Base-by-base conservation (phyloP, 2,113 vertebrate genomes). In the Peromyscus maniculatus region DNA sequence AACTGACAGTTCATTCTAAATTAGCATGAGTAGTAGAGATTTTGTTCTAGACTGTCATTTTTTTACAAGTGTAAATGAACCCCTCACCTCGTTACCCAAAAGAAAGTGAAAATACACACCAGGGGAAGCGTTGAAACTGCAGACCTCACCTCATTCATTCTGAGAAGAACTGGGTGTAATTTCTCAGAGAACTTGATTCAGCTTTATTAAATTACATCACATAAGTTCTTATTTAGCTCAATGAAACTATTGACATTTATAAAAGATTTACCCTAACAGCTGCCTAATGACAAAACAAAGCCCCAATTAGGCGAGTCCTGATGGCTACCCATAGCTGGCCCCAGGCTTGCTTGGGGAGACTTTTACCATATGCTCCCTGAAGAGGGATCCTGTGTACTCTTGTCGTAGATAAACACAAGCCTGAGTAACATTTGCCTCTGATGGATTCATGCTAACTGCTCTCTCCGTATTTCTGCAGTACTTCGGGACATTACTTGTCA, bases 401-500 rank as follows among this genome's bases (percentile, higher is more conserved):
- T 82, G 46, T 21, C 52, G 26, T 31, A 87, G 74, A 7, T 87
- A 55, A 95, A 49, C 11, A 43, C 3, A 66, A 3, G 5, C 17
- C 22, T 75, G 22, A 82, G n/a, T 59, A 57, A 39, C n/a, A 43
- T 74, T 71, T 87, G 55, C 72, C 95, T 96, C 31, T 57, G n/a
- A 74, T 91, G 39, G 62, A 52, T 71, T 19, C 67, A 2, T n/a
- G 31, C 75, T 96, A 93, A 97, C 52, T 66, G 52, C 46, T 69
- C 13, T 74, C 87, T 96, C 91, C 46, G 0, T 98, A 98, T 94
- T 98, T 98, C 94, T 96, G 28, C 98, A 99, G 99, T 99, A 99
- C 98, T 99, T 99, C 97, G 99, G 99, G 98, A 99, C 99, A 86
- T 99, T 99, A 96, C 98, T 99, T 98, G 99, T 99, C 97, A 99